Percentiles rank a stretch among this genome's conserved stretches.
Conservation (phyloP, 2,113 vertebrate species). For the Gymnarchus niloticus region DNA sequence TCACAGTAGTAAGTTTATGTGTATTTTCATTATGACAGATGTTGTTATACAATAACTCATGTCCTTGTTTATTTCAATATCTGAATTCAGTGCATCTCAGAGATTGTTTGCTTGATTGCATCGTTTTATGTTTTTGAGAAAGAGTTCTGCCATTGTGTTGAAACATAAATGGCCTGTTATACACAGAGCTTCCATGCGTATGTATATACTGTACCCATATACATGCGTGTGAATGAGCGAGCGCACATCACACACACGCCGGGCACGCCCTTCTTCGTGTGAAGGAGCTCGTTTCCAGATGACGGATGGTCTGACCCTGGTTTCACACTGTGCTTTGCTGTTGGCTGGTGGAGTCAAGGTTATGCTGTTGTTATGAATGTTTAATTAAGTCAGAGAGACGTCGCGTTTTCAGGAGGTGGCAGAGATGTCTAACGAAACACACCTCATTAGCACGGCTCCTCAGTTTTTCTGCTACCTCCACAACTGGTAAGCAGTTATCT, state of each 20-base stretch:
- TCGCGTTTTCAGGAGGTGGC: not conserved
- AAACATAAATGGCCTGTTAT: not conserved
- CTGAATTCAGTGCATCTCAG: not conserved
- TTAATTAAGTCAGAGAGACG: slow-evolving; percentile 20
- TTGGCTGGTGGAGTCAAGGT: slow-evolving; percentile 23
- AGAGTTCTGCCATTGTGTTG: not conserved
- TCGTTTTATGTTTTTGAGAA: not conserved
- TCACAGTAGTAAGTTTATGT: not conserved
- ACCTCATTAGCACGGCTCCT: not conserved
- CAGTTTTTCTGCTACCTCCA: not conserved
- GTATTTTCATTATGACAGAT: not conserved
- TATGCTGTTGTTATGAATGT: slow-evolving; percentile 21
- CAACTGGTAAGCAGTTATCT: not conserved
- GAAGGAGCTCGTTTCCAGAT: slow-evolving; percentile 40
- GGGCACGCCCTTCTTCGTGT: slow-evolving; percentile 43
- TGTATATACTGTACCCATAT: not conserved
- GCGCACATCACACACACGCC: slow-evolving; percentile 35
- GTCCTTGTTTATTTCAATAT: not conserved
- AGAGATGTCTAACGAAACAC: not conserved
- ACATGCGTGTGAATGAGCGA: not conserved
- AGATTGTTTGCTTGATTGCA: not conserved
- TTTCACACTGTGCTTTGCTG: slow-evolving; percentile 31
- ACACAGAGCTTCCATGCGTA: not conserved
- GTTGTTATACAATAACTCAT: not conserved
- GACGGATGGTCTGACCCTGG: slow-evolving; percentile 54